phyloP scores from a whole-genome alignment of 2,797 vertebrate genomes.

The Girardinus metallicus region DNA sequence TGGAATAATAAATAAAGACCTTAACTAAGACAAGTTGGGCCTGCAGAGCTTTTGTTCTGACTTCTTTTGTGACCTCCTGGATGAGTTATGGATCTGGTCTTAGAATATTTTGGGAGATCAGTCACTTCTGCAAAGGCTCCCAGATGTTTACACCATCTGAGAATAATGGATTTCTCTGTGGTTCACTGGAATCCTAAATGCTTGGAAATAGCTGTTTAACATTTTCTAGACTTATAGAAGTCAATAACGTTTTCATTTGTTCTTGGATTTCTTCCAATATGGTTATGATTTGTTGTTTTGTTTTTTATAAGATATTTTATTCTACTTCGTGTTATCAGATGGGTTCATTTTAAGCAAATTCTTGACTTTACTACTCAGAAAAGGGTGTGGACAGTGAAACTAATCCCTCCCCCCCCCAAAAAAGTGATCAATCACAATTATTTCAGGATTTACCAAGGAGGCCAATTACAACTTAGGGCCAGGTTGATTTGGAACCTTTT shows the following conservation, averaged over 20 bases:
- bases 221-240: background rate
- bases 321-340: background rate
- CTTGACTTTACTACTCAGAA: background rate
- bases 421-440: background rate
- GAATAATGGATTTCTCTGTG: background rate
- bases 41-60: background rate
- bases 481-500: background rate
- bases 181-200: background rate
- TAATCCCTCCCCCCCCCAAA: too few species aligned
- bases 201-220: background rate
- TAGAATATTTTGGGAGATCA: background rate
- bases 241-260: background rate
- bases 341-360: background rate
- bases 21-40: background rate
- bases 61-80: background rate
- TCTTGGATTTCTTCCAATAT: background rate
- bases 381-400: background rate
- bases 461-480: background rate
- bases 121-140: background rate
- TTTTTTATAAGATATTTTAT: background rate
- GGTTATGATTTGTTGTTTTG: background rate
- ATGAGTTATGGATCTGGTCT: background rate
- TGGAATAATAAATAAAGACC: background rate
- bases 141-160: background rate
- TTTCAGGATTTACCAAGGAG: background rate